Evolutionary conservation across 2,113 vertebrate genomes (phyloP), one percentile per base, ranked within the genome.

Genomic region (Clinocottus analis): DNA sequence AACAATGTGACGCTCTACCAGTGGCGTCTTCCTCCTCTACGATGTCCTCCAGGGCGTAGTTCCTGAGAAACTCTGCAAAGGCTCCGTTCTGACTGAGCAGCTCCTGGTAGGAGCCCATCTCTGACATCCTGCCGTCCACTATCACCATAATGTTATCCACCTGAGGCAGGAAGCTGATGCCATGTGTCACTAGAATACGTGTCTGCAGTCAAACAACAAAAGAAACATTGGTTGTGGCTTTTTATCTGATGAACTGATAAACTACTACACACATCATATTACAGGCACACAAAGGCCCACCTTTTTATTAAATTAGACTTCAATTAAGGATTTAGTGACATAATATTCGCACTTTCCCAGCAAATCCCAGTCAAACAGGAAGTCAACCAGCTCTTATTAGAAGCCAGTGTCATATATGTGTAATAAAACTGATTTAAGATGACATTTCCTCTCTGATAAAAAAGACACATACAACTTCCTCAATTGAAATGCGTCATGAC

Each of bases 61-160:
- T 99, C n/a, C 91, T 92, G 59, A 99, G 94, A 76, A 99, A 99
- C 85, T 97, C 97, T 0, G 98, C 97, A 27, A 99, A 99, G 67
- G 96, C 92, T 8, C 96, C 94, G 0, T 97, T 96, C 80, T 96
- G 95, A 11, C 96, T 91, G 82, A 97, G 93, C 79, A 99, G 95
- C 14, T 95, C 94, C 70, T 96, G 93, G 85, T 98, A 97, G 75
- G 98, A 97, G 67, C 98, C 98, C 94, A 93, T 96, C 86, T 99
- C 98, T 0, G 97, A 97, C 82, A 99, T 94, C 59, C 87, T 93
- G 19, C 98, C 98, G 0, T 97, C 95, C 83, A 96, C 95, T 12
- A 99, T 85, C 79, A 99, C 97, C 71, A 98, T 56, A 47, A 99
- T 95, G 67, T 96, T 94, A 80, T 99, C 96, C 23, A 96, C 96